A percentile compares a stretch with the other conserved stretches of the same genome.
Conservation (phyloP, 2,888 invertebrate species). For the Fabriciana adippe region DNA sequence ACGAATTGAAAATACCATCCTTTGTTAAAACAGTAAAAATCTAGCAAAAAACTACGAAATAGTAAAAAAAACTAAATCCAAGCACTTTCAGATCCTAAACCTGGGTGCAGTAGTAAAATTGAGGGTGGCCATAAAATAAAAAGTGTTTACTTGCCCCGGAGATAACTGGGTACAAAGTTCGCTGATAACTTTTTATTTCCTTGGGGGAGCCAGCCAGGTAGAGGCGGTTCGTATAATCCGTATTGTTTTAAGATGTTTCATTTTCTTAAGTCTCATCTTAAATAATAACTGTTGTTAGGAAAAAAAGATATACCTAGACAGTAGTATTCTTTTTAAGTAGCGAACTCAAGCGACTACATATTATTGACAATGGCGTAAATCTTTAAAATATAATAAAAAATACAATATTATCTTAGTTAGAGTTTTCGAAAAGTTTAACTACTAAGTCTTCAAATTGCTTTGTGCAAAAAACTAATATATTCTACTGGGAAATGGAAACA, state of each 20-base stretch:
- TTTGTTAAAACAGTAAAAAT: slow-evolving; percentile 13
- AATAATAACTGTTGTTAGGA: slow-evolving; percentile 23
- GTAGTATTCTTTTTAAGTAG: not conserved
- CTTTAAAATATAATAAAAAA: no score
- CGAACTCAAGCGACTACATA: not conserved
- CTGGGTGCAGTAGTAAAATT: slow-evolving; percentile 59
- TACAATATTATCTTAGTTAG: no score
- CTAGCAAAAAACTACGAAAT: slow-evolving; percentile 38
- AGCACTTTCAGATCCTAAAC: slow-evolving; percentile 47
- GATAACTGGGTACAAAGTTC: slow-evolving; percentile 76
- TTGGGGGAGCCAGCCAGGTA: slow-evolving; percentile 35
- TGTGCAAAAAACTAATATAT: no score
- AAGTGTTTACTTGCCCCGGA: slow-evolving; percentile 76
- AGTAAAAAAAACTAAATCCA: slow-evolving; percentile 46
- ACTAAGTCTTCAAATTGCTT: no score
- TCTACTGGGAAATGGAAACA: no score
- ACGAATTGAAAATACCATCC: no score
- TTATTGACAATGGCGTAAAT: no score
- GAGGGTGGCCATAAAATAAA: slow-evolving; percentile 75
- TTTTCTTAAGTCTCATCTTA: slow-evolving; percentile 31
- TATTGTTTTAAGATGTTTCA: slow-evolving; percentile 36
- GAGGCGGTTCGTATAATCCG: slow-evolving; percentile 34
- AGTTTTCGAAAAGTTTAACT: no score
- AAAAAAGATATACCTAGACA: not conserved
- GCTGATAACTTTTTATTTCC: slow-evolving; percentile 79